A percentile compares a stretch with the other conserved stretches of the same genome.
phyloP scores from a whole-genome alignment of 2,797 vertebrate genomes.

The Falco berigora region DNA sequence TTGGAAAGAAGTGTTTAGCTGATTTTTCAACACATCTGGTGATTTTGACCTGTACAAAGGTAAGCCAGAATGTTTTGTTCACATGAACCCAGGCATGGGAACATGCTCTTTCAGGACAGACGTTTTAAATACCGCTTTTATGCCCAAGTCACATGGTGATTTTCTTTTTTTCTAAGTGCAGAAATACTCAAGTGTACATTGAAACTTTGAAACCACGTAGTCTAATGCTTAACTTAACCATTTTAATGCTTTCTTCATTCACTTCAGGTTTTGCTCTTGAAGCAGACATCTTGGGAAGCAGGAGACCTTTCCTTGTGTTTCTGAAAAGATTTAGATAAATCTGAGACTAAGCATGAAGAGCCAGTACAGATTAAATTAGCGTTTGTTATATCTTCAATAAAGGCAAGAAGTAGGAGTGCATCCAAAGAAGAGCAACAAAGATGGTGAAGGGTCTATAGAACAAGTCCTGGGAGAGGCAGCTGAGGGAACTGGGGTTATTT shows the following conservation, averaged over 20 bases:
- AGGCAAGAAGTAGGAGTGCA: background rate
- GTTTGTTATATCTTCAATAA: background rate
- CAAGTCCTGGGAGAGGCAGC: too few species aligned
- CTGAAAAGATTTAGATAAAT: background rate
- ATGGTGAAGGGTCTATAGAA: too few species aligned
- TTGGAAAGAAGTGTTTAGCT: background rate
- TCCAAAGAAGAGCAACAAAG: too few species aligned
- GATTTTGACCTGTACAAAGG: background rate
- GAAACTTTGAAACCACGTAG: background rate
- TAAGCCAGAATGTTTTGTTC: background rate
- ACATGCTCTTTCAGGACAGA: background rate
- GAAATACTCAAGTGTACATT: background rate
- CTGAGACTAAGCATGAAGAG: background rate
- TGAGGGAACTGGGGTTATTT: too few species aligned
- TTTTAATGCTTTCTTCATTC: background rate
- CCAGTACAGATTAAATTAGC: background rate
- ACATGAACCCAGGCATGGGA: background rate
- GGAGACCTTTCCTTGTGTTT: background rate
- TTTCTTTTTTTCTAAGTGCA: background rate
- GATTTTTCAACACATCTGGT: background rate
- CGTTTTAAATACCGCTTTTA: background rate
- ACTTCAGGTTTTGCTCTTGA: background rate
- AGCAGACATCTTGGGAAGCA: background rate
- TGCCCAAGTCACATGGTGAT: rapidly evolving
- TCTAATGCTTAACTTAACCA: background rate